Base-by-base conservation (phyloP, 2,888 invertebrate species). In the Protodeltote pygarga region DNA sequence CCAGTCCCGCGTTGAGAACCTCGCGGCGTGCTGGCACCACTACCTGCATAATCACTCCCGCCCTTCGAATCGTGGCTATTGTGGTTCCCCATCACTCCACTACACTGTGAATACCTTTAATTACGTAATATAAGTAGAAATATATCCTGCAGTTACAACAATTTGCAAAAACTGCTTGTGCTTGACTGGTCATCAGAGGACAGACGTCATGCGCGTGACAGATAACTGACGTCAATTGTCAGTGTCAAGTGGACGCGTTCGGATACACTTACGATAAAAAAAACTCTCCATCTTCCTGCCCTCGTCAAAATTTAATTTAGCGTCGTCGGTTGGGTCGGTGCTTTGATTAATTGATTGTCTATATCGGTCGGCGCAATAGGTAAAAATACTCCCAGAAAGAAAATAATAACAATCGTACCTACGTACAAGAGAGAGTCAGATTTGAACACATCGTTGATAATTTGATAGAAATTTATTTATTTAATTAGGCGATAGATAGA, bases 1-100 rank as follows among this genome's bases (percentile, higher is more conserved):
- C 79, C 77, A 29, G 77, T 85, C 19, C 93, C 93, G 62, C 93
- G 89, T 34, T 87, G 86, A 0, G 87, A 93, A 27, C 77, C 92
- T 70, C 83, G 82, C 63, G 85, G 92, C 49, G 86, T 89, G 60
- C 80, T 90, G 20, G 77, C 62, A 0, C 87, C 89, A 55, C 87
- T 87, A 21, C 85, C 85, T 37, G 79, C 77, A 37, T 78, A 81
- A n/a, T 82, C 82, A 5, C 69, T 76, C 8, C 64, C 73, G 3
- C 57, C 66, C 48, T 82, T 83, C 4, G 58, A 29, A 24, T 87
- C 89, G 57, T 87, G 89, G 64, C 89, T 90, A 37, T 84, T 83
- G 50, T 91, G 87, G 48, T 71, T 81, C 8, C 92, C 92, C 92
- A 92, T 92, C 41, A 57, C 51, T 45, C 39, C 33, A 61, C 38